phyloP scores from a whole-genome alignment of 2,113 vertebrate genomes.

The Stercorarius parasiticus region DNA sequence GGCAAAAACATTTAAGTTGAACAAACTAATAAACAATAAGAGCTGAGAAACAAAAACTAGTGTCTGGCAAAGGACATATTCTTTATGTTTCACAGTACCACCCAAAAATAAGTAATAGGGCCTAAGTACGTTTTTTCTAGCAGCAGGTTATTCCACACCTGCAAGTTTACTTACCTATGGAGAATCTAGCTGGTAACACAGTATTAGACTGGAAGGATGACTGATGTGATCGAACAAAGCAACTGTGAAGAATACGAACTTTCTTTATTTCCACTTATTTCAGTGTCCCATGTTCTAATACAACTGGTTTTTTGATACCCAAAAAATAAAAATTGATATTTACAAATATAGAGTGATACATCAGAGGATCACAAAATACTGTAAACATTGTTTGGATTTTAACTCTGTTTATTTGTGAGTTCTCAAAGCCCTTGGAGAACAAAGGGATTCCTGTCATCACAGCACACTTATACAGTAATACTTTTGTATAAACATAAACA shows the following conservation, averaged over 20 bases:
- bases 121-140: not conserved
- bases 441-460: slow-evolving; percentile 4
- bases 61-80: not conserved
- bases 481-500: not conserved
- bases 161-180: not conserved
- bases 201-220: not conserved
- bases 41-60: not conserved
- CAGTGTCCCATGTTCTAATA: not conserved
- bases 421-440: not conserved
- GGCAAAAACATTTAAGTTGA: not conserved
- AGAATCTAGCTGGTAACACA: not conserved
- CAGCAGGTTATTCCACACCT: not conserved
- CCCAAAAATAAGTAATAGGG: not conserved
- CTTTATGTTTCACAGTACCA: not conserved
- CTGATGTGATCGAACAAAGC: fast-evolving
- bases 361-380: not conserved
- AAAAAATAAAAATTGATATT: not conserved
- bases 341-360: not conserved
- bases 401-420: not conserved
- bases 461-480: not conserved
- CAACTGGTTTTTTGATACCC: not conserved
- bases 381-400: not conserved
- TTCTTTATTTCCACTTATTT: not conserved
- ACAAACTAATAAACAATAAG: not conserved
- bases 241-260: not conserved